A percentile compares a stretch with the other conserved stretches of the same genome.
phyloP scores from a whole-genome alignment of 92 coral and sea anemone species.

The Porites rus region DNA sequence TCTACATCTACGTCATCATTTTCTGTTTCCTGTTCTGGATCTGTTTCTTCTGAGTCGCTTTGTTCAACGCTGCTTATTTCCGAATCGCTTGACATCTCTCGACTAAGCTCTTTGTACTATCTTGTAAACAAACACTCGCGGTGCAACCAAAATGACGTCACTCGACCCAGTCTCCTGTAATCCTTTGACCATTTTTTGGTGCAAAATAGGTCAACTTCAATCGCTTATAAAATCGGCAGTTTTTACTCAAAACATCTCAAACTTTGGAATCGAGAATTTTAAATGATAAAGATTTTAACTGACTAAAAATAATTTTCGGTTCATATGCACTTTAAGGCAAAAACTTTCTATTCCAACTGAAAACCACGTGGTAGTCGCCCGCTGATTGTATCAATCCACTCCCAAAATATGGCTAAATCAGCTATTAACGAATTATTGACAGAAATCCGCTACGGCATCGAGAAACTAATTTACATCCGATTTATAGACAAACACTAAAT shows the following conservation, averaged over 20 bases:
- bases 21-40: background rate
- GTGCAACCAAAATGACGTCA: constrained; percentile 44
- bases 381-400: too few species aligned
- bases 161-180: background rate
- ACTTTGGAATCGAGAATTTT: background rate
- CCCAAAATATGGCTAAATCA: too few species aligned
- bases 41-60: background rate
- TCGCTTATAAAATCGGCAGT: background rate
- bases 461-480: too few species aligned
- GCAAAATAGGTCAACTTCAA: constrained; percentile 1
- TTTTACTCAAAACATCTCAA: background rate
- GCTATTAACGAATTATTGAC: too few species aligned
- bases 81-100: constrained; percentile 46
- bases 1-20: constrained; percentile 5
- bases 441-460: too few species aligned
- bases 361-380: too few species aligned
- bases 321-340: constrained; percentile 48
- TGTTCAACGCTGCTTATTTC: constrained; percentile 1
- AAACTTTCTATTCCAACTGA: too few species aligned
- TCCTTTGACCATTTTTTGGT: constrained; percentile 5
- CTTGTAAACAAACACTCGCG: background rate
- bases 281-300: background rate
- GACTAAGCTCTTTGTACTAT: background rate
- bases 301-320: constrained; percentile 11
- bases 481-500: too few species aligned